phyloP scores from a whole-genome alignment of 2,888 invertebrate species.

The Agonum fuliginosum region DNA sequence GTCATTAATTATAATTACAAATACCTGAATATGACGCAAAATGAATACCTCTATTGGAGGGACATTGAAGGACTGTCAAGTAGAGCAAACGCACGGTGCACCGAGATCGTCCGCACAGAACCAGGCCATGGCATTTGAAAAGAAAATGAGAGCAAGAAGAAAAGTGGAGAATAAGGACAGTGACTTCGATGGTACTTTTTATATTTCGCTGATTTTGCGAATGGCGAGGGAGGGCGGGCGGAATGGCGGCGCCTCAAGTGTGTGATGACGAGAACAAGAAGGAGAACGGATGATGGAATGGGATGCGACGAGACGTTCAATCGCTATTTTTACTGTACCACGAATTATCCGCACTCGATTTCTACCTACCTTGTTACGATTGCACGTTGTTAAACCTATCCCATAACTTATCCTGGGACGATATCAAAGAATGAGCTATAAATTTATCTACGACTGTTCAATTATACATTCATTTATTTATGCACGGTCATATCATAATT shows the following conservation, averaged over 20 bases:
- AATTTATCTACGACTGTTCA: no score
- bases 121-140: conserved; percentile 33
- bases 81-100: not conserved
- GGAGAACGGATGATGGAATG: no score
- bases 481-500: no score
- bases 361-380: no score
- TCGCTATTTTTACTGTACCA: no score
- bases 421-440: no score
- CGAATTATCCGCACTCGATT: no score
- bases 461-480: no score
- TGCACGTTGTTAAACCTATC: no score
- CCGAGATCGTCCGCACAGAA: not conserved
- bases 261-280: conserved; percentile 6
- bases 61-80: conserved; percentile 39
- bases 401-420: no score
- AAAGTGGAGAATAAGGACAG: conserved; percentile 45
- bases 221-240: conserved; percentile 39
- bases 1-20: conserved; percentile 29
- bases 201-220: conserved; percentile 58
- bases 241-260: conserved; percentile 39
- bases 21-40: conserved; percentile 26
- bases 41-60: not conserved
- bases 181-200: conserved; percentile 54
- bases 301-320: not conserved
- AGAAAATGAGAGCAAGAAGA: conserved; percentile 42